Evolutionary conservation across 2,113 vertebrate genomes (phyloP), one percentile per base, ranked within the genome.

Genomic region (Brachionichthys hirsutus): DNA sequence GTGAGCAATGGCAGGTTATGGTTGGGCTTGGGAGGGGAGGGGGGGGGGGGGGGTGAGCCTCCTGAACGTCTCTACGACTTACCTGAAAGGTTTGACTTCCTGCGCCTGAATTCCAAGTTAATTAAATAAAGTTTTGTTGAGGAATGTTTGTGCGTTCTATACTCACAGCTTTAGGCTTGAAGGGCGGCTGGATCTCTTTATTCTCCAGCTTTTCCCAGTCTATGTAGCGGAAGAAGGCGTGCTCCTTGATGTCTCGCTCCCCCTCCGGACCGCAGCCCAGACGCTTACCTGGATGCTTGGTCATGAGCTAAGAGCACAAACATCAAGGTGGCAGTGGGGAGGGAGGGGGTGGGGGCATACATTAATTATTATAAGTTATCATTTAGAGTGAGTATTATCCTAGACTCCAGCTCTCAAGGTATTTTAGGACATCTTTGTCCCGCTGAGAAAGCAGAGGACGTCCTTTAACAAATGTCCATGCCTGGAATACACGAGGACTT

Each of bases 161-260:
- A 95, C 97, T 98, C 92, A 99, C 97, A 84, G 95, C 90, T 92
- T 98, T 98, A 9, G 97, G 97, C 90, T 99, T 99, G 89, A 97
- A 99, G 0, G 96, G 97, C 0, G 96, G 97, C 77, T 99, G 97
- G 46, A 98, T 93, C 84, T 98, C 96, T 77, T 95, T 98, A 73
- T 92, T 94, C 87, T 96, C 93, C 58, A 99, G 92, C 70, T 98
- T 98, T 80, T 98, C 97, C 97, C 97, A 99, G 85, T 99, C 96
- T 40, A 99, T 98, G 77, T 97, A 98, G 73, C 97, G 94, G 91
- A 98, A 99, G 89, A 99, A 98, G 0, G 95, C 95, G 0, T 99
- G 97, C 46, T 99, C 96, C 80, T 94, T 98, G 84, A 99, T 96
- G 89, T 99, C 97, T 15, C 95, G 81, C 87, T 98, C 97, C 0